Evolutionary conservation across 2,113 vertebrate genomes (phyloP).

Genomic region (Lasiurus cinereus): DNA sequence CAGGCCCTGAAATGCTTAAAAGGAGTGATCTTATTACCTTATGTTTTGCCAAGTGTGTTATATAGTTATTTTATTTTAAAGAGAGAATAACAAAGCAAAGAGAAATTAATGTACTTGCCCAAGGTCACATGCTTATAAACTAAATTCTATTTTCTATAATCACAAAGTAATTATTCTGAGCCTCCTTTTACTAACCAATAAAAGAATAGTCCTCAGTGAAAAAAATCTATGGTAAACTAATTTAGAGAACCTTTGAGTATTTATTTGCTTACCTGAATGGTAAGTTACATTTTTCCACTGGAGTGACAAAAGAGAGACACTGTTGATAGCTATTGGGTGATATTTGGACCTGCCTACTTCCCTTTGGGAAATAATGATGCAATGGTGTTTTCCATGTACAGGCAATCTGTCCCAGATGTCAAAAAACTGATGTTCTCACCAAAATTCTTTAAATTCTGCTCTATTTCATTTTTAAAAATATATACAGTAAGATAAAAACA

Average conservation of each 20-base stretch:
- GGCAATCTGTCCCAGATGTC: neutral
- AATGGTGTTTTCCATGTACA: neutral
- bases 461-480: neutral
- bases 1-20: neutral
- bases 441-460: neutral
- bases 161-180: neutral
- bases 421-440: neutral
- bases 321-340: neutral
- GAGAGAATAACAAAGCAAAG: neutral
- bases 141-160: neutral
- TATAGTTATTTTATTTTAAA: slow-evolving; percentile 40
- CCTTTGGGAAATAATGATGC: neutral
- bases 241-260: neutral
- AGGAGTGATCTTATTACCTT: neutral
- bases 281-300: neutral
- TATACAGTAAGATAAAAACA: neutral
- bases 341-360: neutral
- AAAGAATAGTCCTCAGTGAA: neutral
- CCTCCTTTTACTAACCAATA: neutral
- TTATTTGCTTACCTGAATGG: neutral
- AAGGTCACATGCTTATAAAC: neutral
- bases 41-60: neutral
- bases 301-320: neutral
- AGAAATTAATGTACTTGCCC: neutral
- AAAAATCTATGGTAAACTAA: neutral